A percentile compares a stretch with the other conserved stretches of the same genome.
Conservation (phyloP, 2,888 invertebrate genomes). For the Synergus laeviventris region DNA sequence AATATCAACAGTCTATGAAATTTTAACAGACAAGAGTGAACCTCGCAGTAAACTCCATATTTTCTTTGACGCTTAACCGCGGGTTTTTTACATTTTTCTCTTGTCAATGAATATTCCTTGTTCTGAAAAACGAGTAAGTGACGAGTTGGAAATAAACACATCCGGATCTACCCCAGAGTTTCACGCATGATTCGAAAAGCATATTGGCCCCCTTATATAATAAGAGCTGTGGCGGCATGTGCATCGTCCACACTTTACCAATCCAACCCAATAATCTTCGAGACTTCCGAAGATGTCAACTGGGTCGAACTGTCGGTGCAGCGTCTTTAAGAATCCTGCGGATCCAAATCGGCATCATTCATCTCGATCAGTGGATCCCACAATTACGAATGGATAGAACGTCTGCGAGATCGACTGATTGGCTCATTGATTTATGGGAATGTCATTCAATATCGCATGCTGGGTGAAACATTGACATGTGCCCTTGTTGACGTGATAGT, state of each 20-base stretch:
- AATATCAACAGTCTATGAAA: too few relatives aligned
- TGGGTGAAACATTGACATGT: conserved; percentile 1
- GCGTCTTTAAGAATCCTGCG: conserved; percentile 10
- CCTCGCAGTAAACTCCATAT: background rate
- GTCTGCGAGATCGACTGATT: conserved; percentile 41
- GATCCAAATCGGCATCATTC: conserved; percentile 22
- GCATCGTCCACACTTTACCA: conserved; percentile 36
- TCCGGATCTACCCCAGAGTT: background rate
- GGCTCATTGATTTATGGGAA: conserved; percentile 44
- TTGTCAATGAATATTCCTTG: too few relatives aligned
- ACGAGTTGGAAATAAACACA: background rate
- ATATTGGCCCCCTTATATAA: background rate
- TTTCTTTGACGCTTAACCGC: background rate
- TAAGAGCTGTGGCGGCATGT: background rate
- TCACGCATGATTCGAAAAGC: background rate
- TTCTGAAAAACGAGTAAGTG: too few relatives aligned
- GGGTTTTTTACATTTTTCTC: background rate
- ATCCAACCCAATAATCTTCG: background rate
- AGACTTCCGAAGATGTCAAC: conserved; percentile 11
- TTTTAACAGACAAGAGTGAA: too few relatives aligned
- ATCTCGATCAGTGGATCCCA: conserved; percentile 13
- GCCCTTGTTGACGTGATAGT: background rate
- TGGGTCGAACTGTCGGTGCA: conserved; percentile 23
- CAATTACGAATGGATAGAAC: background rate
- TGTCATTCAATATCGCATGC: conserved; percentile 33